Conservation (phyloP, 2,113 vertebrate species). For the Microtus pennsylvanicus region DNA sequence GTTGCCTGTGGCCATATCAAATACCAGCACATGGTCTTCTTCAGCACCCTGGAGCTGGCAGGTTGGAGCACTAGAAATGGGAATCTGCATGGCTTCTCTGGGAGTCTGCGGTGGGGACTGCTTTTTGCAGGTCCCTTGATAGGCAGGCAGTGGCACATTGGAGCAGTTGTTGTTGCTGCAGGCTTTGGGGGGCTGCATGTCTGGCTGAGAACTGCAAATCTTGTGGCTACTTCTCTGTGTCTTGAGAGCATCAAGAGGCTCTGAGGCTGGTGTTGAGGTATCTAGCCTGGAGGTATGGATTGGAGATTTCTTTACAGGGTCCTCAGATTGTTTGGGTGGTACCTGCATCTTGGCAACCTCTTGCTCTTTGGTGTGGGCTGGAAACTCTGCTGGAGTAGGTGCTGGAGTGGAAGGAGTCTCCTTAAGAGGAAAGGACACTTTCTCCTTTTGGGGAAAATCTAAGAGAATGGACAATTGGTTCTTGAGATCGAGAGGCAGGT, state of each 20-base stretch:
- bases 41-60: constrained; percentile 38
- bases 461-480: neutral
- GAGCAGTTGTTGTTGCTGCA: neutral
- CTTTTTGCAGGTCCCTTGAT: neutral
- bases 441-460: constrained; percentile 36
- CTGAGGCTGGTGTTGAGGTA: neutral
- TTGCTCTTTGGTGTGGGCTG: neutral
- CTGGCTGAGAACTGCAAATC: neutral
- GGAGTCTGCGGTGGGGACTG: neutral
- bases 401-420: neutral
- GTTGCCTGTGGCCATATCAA: constrained; percentile 69
- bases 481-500: constrained; percentile 37
- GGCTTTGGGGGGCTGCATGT: neutral
- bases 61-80: neutral
- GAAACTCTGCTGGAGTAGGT: neutral
- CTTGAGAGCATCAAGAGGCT: neutral
- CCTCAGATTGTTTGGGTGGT: neutral
- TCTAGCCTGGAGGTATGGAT: neutral
- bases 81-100: neutral
- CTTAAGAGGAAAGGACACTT: neutral
- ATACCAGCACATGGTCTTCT: constrained; percentile 72
- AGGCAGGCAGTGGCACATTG: neutral
- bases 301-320: neutral
- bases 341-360: neutral
- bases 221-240: neutral